phyloP scores from a whole-genome alignment of 2,113 vertebrate species.

The Phylloscopus whistleri region DNA sequence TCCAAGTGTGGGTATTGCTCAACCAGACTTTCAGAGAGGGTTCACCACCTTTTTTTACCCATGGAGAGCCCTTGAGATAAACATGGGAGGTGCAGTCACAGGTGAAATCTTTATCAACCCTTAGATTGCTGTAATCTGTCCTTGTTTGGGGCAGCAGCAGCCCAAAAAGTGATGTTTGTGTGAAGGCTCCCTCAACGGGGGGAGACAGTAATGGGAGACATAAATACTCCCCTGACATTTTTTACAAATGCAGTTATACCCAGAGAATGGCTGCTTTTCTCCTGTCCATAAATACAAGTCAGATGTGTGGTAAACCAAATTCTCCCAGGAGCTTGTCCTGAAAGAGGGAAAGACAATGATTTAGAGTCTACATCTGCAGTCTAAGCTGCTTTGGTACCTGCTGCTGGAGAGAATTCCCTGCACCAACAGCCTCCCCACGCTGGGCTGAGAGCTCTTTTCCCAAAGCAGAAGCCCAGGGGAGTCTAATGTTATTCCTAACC shows the following conservation, averaged over 20 bases:
- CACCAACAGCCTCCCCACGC: not conserved
- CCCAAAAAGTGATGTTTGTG: not conserved
- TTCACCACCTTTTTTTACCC: not conserved
- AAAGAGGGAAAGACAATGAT: slow-evolving; percentile 61
- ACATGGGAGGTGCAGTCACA: not conserved
- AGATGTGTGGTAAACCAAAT: slow-evolving; percentile 52
- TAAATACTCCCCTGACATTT: slow-evolving; percentile 30
- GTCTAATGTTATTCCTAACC: rapidly evolving
- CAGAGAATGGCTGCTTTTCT: slow-evolving; percentile 11
- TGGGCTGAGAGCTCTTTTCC: not conserved
- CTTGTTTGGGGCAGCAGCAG: not conserved
- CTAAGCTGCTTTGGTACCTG: slow-evolving; percentile 28
- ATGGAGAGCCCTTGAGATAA: not conserved
- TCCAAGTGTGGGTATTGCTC: not conserved
- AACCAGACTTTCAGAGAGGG: not conserved
- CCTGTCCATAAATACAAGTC: slow-evolving; percentile 48
- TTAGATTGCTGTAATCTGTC: not conserved
- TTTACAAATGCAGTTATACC: slow-evolving; percentile 33
- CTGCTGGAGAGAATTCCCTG: slow-evolving; percentile 16
- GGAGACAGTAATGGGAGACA: not conserved
- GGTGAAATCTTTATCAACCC: not conserved
- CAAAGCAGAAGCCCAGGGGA: not conserved
- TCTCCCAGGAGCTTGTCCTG: slow-evolving; percentile 57
- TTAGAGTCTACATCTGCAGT: slow-evolving; percentile 60
- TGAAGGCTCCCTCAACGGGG: not conserved